Base-by-base conservation (phyloP, 1,140 invertebrate species). In the Liolophura sinensis region DNA sequence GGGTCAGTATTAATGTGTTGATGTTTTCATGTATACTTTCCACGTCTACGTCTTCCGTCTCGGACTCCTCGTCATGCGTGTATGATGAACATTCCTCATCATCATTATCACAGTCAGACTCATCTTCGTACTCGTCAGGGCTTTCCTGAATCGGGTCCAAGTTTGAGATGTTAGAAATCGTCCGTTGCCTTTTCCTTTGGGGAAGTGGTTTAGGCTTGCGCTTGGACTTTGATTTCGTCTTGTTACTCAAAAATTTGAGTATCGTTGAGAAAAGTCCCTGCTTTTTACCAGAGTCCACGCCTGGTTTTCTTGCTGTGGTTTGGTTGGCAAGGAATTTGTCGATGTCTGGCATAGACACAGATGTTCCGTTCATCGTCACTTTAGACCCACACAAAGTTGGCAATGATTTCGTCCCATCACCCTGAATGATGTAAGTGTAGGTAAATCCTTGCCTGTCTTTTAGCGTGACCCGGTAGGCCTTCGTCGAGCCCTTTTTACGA, bases 81-180 rank as follows among this genome's bases (percentile, higher is more conserved):
- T 78, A 81, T 0, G 77, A 78, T 40, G 31, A 40, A 40, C 31
- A 40, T 55, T 81, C 77, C 47, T 73, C 65, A 62, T 79, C 78
- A 12, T 72, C 69, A 14, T 73, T 67, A 20, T 75, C 73, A 49
- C 70, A 72, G 31, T 69, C 56, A 14, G 68, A 65, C 14, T 67
- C 67, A 47, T 72, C 72, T n/a, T 73, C 72, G 25, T 78, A 72
- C 65, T 81, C 79, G 48, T 81, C 77, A 24, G 79, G 79, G 48
- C 73, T 76, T 60, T 81, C 79, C 64, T 79, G 72, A 22, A 81
- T 81, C 0, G 79, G 78, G 56, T 81, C 78, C 67, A 81, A 70
- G 65, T 81, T 81, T 46, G 79, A 81, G 78, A 80, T 80, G 24
- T 75, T 74, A 20, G 79, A 81, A 14, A 81, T 74, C 0, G 77